Conservation (phyloP, 2,888 invertebrate genomes). For the Ariolimax columbianus region DNA sequence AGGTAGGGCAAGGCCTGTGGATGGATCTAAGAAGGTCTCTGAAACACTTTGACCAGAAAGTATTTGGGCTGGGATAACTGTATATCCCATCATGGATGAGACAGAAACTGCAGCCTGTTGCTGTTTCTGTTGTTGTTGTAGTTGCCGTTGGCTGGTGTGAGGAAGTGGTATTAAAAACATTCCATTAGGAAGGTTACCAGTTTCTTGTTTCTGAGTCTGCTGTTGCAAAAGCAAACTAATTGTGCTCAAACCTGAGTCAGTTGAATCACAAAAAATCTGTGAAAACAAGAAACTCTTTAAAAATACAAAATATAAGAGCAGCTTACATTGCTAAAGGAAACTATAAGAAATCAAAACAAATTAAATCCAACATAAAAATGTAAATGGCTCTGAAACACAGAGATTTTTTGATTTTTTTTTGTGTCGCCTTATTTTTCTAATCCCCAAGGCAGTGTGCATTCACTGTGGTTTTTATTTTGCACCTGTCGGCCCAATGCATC, state of each 20-base stretch:
- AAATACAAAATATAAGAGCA: too few species aligned
- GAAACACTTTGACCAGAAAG: slow-evolving; percentile 1
- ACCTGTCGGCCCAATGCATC: too few species aligned
- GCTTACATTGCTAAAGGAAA: too few species aligned
- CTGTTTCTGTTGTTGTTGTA: background rate
- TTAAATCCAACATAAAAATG: too few species aligned
- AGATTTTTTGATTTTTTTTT: too few species aligned
- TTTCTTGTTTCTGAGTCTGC: slow-evolving; percentile 8
- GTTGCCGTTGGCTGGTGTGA: slow-evolving; percentile 26
- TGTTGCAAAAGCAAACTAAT: slow-evolving; percentile 16
- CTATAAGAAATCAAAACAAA: too few species aligned
- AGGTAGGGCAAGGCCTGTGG: slow-evolving; percentile 1
- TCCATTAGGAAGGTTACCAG: background rate
- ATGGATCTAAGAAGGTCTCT: background rate
- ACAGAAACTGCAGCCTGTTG: background rate
- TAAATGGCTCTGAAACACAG: too few species aligned
- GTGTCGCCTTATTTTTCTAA: too few species aligned
- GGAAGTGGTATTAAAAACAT: slow-evolving; percentile 19
- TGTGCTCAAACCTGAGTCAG: background rate
- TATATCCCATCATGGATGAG: slow-evolving; percentile 31
- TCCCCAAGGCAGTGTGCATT: too few species aligned
- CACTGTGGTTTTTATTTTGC: too few species aligned
- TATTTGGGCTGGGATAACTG: slow-evolving; percentile 19
- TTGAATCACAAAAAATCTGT: slow-evolving; percentile 1
- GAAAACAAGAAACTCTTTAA: background rate